Conservation (phyloP, 2,797 vertebrate species). For the Ficedula albicollis region DNA sequence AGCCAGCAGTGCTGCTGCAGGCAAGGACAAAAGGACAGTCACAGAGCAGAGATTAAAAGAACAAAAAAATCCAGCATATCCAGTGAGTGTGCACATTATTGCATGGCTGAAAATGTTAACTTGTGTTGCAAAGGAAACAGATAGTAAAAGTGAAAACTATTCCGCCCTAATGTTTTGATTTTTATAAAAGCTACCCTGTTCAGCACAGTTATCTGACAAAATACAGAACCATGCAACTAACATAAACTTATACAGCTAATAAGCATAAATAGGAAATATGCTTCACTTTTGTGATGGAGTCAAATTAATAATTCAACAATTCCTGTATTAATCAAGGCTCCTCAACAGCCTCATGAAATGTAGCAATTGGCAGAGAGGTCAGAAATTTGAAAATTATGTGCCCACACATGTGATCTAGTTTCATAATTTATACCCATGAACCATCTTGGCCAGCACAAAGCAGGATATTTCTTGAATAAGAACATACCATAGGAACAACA, state of each 20-base stretch:
- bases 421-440: background rate
- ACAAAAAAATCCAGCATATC: background rate
- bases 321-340: background rate
- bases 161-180: background rate
- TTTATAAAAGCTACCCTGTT: background rate
- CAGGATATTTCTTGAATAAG: background rate
- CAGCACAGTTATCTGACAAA: background rate
- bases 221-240: background rate
- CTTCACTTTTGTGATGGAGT: background rate
- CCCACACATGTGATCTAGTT: background rate
- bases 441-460: background rate
- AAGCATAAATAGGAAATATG: background rate
- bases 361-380: background rate
- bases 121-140: background rate
- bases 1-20: constrained; percentile 22
- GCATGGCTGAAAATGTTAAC: background rate
- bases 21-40: background rate
- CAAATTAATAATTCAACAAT: background rate
- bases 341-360: background rate
- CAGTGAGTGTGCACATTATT: rapidly evolving
- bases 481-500: background rate
- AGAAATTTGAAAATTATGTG: background rate
- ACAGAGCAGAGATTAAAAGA: background rate
- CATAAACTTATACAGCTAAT: background rate
- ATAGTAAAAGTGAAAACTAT: background rate